Evolutionary conservation across 1,140 invertebrate species (phyloP).

Genomic region (Drosophila quadrilineata): DNA sequence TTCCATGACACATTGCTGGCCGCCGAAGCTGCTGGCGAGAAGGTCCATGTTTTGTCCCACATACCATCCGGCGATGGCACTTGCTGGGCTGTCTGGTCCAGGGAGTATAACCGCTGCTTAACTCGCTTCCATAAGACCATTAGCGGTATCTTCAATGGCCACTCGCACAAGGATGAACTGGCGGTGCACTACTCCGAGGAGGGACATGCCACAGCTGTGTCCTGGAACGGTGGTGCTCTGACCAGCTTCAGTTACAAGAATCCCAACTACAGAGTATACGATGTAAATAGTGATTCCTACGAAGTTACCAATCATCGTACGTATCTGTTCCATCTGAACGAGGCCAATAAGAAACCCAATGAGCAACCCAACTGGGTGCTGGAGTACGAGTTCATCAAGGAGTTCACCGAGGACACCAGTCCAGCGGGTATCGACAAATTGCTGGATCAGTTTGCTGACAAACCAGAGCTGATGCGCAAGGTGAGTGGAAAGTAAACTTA

Average conservation of each 20-base stretch:
- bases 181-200: slow-evolving; percentile 85
- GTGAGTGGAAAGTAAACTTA: slow-evolving; percentile 16
- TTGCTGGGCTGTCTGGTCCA: slow-evolving; percentile 86
- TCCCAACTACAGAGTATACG: slow-evolving; percentile 91
- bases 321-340: slow-evolving; percentile 90
- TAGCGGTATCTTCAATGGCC: slow-evolving; percentile 90
- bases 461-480: slow-evolving; percentile 60
- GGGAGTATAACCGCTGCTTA: slow-evolving; percentile 85
- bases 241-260: slow-evolving; percentile 87
- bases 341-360: slow-evolving; percentile 85
- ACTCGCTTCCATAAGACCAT: slow-evolving; percentile 87
- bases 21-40: slow-evolving; percentile 87
- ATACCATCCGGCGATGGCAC: slow-evolving; percentile 88
- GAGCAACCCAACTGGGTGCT: slow-evolving; percentile 83
- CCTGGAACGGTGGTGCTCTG: slow-evolving; percentile 90
- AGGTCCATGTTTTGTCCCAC: slow-evolving; percentile 92
- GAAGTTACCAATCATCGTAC: slow-evolving; percentile 85
- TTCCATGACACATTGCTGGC: slow-evolving; percentile 85
- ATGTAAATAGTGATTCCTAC: slow-evolving; percentile 84
- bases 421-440: slow-evolving; percentile 82
- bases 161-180: slow-evolving; percentile 90
- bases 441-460: slow-evolving; percentile 81
- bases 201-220: slow-evolving; percentile 84
- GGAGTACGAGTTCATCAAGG: slow-evolving; percentile 87
- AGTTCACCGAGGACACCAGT: slow-evolving; percentile 83